Conservation (phyloP, 2,113 vertebrate species). For the Panthera tigris region DNA sequence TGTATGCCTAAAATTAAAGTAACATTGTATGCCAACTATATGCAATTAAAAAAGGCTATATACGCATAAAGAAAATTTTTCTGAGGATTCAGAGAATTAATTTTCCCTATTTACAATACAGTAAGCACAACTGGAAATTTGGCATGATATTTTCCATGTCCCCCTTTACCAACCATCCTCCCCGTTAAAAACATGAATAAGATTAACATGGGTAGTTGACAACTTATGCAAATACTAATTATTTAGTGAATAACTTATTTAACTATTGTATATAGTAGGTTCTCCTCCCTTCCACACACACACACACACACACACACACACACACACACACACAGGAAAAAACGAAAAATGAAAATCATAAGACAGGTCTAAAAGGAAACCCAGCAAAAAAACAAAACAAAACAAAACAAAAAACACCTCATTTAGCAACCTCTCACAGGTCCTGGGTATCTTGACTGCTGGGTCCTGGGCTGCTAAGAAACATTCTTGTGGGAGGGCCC, state of each 20-base stretch:
- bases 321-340: too few species aligned
- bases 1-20: background rate
- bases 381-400: background rate
- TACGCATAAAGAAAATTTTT: background rate
- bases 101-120: background rate
- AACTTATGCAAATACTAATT: background rate
- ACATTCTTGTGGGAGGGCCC: rapidly evolving
- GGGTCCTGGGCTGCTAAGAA: background rate
- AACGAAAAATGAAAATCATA: background rate
- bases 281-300: background rate
- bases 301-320: background rate
- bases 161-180: background rate
- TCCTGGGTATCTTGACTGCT: background rate
- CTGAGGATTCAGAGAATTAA: background rate
- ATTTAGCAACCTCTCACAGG: rapidly evolving
- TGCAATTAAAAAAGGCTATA: background rate
- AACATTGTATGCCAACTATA: background rate
- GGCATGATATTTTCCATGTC: background rate
- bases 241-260: background rate
- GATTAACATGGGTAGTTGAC: background rate
- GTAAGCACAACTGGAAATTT: background rate
- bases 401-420: background rate
- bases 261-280: background rate
- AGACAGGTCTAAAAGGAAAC: background rate
- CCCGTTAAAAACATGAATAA: background rate